phyloP scores from a whole-genome alignment of 2,113 vertebrate species.

The Aplodontia rufa region DNA sequence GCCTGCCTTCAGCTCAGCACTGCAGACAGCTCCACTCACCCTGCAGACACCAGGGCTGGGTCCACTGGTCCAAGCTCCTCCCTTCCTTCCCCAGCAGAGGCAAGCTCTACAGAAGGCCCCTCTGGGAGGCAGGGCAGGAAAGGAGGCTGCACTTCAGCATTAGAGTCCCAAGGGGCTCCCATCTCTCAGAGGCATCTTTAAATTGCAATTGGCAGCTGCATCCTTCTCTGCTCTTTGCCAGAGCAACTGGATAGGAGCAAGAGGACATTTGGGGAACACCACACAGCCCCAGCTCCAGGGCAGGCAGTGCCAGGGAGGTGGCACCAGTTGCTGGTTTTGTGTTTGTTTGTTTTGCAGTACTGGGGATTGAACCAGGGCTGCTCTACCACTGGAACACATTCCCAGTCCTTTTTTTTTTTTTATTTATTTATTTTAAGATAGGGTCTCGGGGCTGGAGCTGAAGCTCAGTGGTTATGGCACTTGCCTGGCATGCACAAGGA shows the following conservation, averaged over 20 bases:
- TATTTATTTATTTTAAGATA: too few species aligned
- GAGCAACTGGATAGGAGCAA: background rate
- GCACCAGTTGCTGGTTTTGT: background rate
- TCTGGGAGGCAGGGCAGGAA: background rate
- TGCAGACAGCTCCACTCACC: background rate
- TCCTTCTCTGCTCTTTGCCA: background rate
- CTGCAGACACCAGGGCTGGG: background rate
- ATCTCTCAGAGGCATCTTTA: background rate
- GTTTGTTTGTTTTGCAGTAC: too few species aligned
- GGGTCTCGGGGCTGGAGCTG: too few species aligned
- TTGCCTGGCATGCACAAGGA: too few species aligned
- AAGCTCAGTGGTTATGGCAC: too few species aligned
- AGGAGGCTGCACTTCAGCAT: background rate
- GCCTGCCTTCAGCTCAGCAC: slow-evolving; percentile 20
- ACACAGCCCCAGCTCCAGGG: background rate
- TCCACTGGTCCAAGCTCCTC: background rate
- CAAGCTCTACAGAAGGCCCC: background rate
- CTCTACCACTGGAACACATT: too few species aligned
- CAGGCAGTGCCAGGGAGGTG: background rate
- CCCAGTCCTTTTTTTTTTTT: too few species aligned
- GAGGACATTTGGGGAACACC: background rate
- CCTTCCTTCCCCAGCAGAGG: background rate
- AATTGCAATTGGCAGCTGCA: background rate
- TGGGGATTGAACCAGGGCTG: too few species aligned
- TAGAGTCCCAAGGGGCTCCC: background rate